Percentiles rank a stretch among this genome's conserved stretches.
phyloP scores from a whole-genome alignment of 2,888 invertebrate species.

The Lepidocyrtoides sp. region DNA sequence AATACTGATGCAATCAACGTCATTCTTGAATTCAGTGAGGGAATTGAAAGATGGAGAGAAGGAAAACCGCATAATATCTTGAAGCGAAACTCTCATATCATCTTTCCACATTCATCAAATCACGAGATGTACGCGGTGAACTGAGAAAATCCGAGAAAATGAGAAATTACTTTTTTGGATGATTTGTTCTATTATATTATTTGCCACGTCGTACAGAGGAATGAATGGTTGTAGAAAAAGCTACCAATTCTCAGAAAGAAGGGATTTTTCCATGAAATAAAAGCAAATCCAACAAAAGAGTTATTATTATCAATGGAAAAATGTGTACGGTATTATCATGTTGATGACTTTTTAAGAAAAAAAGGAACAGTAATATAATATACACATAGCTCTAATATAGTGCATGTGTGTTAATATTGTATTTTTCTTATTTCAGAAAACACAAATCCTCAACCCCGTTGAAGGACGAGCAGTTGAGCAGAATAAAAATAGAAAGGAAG shows the following conservation, averaged over 20 bases:
- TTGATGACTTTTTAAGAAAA: background rate
- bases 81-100: background rate
- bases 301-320: slow-evolving; percentile 15
- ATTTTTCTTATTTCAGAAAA: background rate
- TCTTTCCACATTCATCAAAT: background rate
- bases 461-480: background rate
- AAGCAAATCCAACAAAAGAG: slow-evolving; percentile 21
- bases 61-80: background rate
- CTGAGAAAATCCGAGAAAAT: slow-evolving; percentile 17
- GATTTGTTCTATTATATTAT: slow-evolving; percentile 1
- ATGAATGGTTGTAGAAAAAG: background rate
- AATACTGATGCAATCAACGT: background rate
- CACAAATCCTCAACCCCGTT: background rate
- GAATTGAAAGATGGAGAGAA: background rate
- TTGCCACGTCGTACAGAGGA: background rate
- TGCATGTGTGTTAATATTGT: background rate
- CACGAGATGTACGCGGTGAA: background rate
- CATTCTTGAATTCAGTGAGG: background rate
- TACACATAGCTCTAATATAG: too few species aligned
- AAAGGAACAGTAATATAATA: too few species aligned
- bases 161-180: slow-evolving; percentile 32
- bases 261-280: background rate
- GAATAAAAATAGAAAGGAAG: too few species aligned
- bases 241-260: slow-evolving; percentile 4
- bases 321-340: too few species aligned